phyloP scores from a whole-genome alignment of 2,888 invertebrate species.

The Sisyra nigra region DNA sequence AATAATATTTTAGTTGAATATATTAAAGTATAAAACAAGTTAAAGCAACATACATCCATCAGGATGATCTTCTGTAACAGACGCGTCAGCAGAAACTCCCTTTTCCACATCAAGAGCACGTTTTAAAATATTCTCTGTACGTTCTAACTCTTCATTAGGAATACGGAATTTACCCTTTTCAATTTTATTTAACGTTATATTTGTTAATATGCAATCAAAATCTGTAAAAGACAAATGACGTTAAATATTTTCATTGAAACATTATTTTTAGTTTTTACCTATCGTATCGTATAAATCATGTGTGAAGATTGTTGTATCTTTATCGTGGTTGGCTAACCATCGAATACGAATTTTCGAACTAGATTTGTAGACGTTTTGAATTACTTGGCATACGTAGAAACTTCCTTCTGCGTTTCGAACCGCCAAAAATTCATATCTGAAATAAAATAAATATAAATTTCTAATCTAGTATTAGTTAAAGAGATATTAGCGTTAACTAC shows the following conservation, averaged over 20 bases:
- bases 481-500: no score
- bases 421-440: constrained; percentile 74
- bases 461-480: constrained; percentile 4
- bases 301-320: constrained; percentile 56
- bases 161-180: constrained; percentile 55
- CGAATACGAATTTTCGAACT: constrained; percentile 76
- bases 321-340: constrained; percentile 63
- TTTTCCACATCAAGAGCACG: constrained; percentile 70
- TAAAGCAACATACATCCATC: constrained; percentile 75
- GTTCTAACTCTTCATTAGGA: constrained; percentile 53
- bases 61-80: constrained; percentile 67
- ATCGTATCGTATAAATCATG: constrained; percentile 83
- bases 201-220: constrained; percentile 79
- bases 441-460: constrained; percentile 19
- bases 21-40: no score
- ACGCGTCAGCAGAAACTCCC: constrained; percentile 42
- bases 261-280: constrained; percentile 30
- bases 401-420: constrained; percentile 80
- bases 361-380: constrained; percentile 79
- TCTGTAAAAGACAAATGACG: constrained; percentile 31
- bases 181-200: constrained; percentile 57
- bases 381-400: constrained; percentile 76
- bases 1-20: constrained; percentile 9
- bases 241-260: constrained; percentile 1
- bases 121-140: constrained; percentile 70